Percentiles rank a stretch among this genome's conserved stretches.
These are phyloP conservation scores for Porites rus DNA, from an alignment of 92 coral and sea anemone genomes.

Conservation along the genomic window DNA sequence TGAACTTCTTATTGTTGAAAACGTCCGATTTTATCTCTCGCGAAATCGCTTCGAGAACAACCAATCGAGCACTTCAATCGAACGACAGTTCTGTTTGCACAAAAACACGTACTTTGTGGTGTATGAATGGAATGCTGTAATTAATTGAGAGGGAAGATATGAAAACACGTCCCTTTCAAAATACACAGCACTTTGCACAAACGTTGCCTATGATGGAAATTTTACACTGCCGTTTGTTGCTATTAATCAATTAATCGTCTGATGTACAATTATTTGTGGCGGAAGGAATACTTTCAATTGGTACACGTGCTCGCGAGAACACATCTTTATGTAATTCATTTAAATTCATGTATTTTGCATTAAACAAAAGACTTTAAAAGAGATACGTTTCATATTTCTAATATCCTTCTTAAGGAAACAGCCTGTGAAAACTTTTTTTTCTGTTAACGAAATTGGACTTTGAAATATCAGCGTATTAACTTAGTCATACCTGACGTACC, in stretches of 20 bases:
- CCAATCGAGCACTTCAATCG: constrained; percentile 35
- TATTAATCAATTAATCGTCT: constrained; percentile 22
- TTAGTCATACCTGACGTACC: neutral
- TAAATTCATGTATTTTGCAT: neutral
- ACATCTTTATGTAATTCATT: neutral
- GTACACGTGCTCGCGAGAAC: constrained; percentile 54
- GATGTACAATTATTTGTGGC: constrained; percentile 18
- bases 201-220: neutral
- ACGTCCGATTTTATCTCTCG: constrained; percentile 30
- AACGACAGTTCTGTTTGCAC: constrained; percentile 32
- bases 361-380: neutral
- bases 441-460: neutral
- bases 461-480: neutral
- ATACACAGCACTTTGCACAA: neutral
- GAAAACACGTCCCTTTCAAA: neutral
- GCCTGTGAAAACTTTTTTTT: neutral
- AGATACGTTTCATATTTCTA: neutral
- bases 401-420: too few relatives aligned
- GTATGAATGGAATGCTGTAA: constrained; percentile 24
- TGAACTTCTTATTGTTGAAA: constrained; percentile 32
- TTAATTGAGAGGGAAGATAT: neutral
- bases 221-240: neutral
- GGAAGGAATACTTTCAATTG: constrained; percentile 12
- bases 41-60: constrained; percentile 42
- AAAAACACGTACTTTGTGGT: neutral